These are phyloP conservation scores for Ladona fulva DNA, from an alignment of 1,140 invertebrate species.

Conservation along the genomic window DNA sequence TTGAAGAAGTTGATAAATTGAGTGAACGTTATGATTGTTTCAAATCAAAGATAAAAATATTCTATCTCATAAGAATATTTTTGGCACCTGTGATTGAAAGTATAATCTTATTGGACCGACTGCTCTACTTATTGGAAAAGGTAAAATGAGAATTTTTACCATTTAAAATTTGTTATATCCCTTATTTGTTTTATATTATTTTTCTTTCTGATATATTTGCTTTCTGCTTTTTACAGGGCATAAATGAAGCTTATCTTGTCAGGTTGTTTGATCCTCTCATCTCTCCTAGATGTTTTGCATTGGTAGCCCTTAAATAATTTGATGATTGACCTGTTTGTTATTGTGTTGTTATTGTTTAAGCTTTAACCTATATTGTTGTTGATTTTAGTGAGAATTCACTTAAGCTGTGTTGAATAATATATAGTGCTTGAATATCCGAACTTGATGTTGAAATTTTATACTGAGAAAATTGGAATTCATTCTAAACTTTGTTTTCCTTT, in stretches of 20 bases:
- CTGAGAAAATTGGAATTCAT: no score
- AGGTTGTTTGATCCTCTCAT: constrained; percentile 65
- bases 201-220: no score
- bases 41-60: constrained; percentile 60
- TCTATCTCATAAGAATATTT: constrained; percentile 70
- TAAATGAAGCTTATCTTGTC: constrained; percentile 52
- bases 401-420: no score
- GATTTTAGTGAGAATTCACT: no score
- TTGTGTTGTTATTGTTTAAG: no score
- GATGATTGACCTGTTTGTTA: no score
- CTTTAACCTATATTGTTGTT: no score
- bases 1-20: constrained; percentile 40
- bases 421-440: no score
- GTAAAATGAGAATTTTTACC: constrained; percentile 29
- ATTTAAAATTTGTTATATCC: constrained; percentile 13
- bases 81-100: constrained; percentile 76
- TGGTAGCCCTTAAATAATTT: constrained; percentile 45
- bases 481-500: no score
- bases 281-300: constrained; percentile 65
- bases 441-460: no score
- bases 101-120: constrained; percentile 72
- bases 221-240: constrained; percentile 33
- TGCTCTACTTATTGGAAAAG: constrained; percentile 67
- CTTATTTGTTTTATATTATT: no score
- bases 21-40: constrained; percentile 37